These are phyloP conservation scores for Psix sp. DNA, from an alignment of 1,140 invertebrate genomes.

Conservation along the genomic window DNA sequence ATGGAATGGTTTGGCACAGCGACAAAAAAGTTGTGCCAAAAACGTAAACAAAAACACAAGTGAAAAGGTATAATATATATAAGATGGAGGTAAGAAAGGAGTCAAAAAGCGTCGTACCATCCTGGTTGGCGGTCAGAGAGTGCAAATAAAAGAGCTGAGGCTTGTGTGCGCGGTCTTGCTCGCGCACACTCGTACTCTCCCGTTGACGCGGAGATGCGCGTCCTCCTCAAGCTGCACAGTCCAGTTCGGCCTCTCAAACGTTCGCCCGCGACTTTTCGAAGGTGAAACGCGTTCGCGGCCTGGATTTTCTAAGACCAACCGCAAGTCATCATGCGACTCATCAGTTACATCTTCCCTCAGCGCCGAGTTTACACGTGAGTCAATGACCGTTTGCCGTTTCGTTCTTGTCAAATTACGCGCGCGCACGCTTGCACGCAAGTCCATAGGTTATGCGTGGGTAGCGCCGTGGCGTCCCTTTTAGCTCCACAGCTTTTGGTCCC, in stretches of 20 bases:
- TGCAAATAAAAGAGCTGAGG: conserved; percentile 22
- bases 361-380: conserved; percentile 74
- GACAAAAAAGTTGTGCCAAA: too few species aligned
- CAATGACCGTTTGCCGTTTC: conserved; percentile 23
- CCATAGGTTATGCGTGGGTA: conserved; percentile 27
- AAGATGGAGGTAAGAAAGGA: background rate
- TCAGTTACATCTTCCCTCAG: conserved; percentile 67
- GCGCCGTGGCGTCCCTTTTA: conserved; percentile 7
- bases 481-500: background rate
- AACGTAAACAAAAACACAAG: too few species aligned
- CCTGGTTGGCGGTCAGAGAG: conserved; percentile 10
- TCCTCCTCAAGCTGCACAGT: conserved; percentile 39
- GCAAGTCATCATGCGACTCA: conserved; percentile 61
- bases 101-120: background rate
- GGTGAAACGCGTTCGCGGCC: conserved; percentile 1
- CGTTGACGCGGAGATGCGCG: conserved; percentile 30
- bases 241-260: conserved; percentile 18
- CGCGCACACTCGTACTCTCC: conserved; percentile 12
- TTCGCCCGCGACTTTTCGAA: conserved; percentile 34
- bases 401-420: conserved; percentile 49
- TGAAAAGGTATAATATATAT: too few species aligned
- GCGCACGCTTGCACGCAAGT: conserved; percentile 37
- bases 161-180: conserved; percentile 25
- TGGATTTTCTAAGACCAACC: conserved; percentile 1
- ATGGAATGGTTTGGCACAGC: too few species aligned